phyloP scores from a whole-genome alignment of 2,113 vertebrate genomes.

The Zeus faber region DNA sequence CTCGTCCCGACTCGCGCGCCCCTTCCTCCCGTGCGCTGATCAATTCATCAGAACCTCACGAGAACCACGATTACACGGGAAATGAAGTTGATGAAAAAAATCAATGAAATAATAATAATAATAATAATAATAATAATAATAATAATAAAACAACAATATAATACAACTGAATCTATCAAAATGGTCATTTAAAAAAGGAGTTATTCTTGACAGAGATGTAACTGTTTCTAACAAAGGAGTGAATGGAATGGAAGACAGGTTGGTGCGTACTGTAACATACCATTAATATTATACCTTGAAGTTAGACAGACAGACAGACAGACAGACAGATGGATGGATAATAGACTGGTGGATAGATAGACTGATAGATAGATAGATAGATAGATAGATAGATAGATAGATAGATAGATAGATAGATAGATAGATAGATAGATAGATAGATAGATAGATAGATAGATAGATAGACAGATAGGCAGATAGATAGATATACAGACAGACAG shows the following conservation, averaged over 20 bases:
- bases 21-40: background rate
- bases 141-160: no score
- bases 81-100: no score
- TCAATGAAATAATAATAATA: no score
- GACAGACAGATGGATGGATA: background rate
- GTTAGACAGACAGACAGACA: background rate
- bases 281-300: background rate
- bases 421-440: constrained; percentile 1
- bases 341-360: background rate
- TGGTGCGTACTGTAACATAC: constrained; percentile 36
- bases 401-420: background rate
- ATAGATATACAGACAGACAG: background rate
- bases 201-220: no score
- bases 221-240: constrained; percentile 24
- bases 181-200: no score
- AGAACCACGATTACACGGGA: no score
- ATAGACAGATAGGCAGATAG: background rate
- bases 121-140: no score
- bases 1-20: constrained; percentile 8
- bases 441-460: background rate
- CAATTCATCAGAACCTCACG: no score
- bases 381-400: background rate
- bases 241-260: constrained; percentile 23
- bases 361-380: background rate
- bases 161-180: no score